Evolutionary conservation across 1,140 invertebrate species (phyloP).

Genomic region (Drosophila navojoa): DNA sequence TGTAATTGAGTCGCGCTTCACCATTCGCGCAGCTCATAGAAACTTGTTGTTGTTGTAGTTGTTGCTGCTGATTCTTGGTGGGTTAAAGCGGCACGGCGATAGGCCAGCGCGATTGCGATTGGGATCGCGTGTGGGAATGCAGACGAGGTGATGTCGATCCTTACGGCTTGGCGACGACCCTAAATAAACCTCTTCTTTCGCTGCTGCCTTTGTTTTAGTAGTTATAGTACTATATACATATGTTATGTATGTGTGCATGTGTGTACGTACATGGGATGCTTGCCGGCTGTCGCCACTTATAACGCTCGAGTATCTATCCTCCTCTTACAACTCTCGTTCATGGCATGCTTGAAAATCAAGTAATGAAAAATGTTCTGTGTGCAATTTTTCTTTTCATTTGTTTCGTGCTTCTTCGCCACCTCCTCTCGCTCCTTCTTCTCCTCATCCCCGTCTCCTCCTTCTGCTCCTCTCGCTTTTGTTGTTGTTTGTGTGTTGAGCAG

Average conservation of each 20-base stretch:
- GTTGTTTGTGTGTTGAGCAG: slow-evolving; percentile 79
- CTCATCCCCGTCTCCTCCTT: neutral
- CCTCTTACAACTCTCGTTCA: slow-evolving; percentile 1
- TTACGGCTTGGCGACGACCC: slow-evolving; percentile 71
- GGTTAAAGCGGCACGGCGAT: slow-evolving; percentile 29
- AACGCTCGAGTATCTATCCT: slow-evolving; percentile 19
- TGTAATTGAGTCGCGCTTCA: slow-evolving; percentile 80
- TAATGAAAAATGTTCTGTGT: slow-evolving; percentile 81
- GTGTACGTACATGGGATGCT: slow-evolving; percentile 63
- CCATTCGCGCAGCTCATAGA: slow-evolving; percentile 75
- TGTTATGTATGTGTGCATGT: too few species aligned
- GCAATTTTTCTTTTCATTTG: slow-evolving; percentile 81
- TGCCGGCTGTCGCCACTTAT: slow-evolving; percentile 79
- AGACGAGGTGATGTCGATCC: slow-evolving; percentile 60
- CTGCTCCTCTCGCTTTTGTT: slow-evolving; percentile 35
- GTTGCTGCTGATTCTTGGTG: slow-evolving; percentile 50
- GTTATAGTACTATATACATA: slow-evolving; percentile 36
- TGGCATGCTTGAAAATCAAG: slow-evolving; percentile 77
- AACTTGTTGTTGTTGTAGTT: slow-evolving; percentile 39
- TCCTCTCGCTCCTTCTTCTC: neutral
- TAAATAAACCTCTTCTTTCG: slow-evolving; percentile 44
- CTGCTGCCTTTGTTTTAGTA: slow-evolving; percentile 45
- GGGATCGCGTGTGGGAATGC: slow-evolving; percentile 79
- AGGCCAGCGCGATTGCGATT: slow-evolving; percentile 39
- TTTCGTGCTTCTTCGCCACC: slow-evolving; percentile 51